These are phyloP conservation scores for Serranus cabrilla DNA, from an alignment of 2,797 vertebrate genomes.

Conservation along the genomic window DNA sequence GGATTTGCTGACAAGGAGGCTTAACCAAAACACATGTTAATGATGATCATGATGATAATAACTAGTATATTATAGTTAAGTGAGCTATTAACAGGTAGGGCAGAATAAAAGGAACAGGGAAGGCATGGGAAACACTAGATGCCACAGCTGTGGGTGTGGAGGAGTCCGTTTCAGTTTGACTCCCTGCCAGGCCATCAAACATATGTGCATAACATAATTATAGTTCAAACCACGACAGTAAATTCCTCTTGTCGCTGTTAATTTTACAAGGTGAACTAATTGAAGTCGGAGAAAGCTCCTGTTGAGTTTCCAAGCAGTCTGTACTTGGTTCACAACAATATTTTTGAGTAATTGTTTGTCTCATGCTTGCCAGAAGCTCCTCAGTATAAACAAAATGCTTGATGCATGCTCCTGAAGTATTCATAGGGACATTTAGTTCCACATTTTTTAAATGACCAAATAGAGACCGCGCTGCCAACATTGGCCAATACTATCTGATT, in stretches of 20 bases:
- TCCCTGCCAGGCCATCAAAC: background rate
- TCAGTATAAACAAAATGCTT: background rate
- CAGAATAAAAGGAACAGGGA: background rate
- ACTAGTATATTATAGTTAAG: background rate
- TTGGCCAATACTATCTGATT: background rate
- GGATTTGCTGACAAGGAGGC: background rate
- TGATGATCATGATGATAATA: background rate
- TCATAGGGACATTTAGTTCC: constrained; percentile 5
- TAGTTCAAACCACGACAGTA: constrained; percentile 11
- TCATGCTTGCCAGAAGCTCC: background rate
- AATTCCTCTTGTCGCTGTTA: background rate
- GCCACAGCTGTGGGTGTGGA: background rate
- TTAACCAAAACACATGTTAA: background rate
- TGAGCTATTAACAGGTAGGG: background rate
- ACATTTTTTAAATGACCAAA: constrained; percentile 17
- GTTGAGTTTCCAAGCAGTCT: background rate
- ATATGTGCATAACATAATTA: constrained; percentile 5
- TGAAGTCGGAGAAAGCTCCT: background rate
- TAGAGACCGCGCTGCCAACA: background rate
- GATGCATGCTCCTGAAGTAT: background rate
- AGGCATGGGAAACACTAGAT: background rate
- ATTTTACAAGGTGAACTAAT: background rate
- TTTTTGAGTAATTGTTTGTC: constrained; percentile 5
- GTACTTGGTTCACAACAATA: background rate
- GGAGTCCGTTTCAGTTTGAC: background rate